phyloP scores from a whole-genome alignment of 2,888 invertebrate genomes.

The Azorinus chamasolen region DNA sequence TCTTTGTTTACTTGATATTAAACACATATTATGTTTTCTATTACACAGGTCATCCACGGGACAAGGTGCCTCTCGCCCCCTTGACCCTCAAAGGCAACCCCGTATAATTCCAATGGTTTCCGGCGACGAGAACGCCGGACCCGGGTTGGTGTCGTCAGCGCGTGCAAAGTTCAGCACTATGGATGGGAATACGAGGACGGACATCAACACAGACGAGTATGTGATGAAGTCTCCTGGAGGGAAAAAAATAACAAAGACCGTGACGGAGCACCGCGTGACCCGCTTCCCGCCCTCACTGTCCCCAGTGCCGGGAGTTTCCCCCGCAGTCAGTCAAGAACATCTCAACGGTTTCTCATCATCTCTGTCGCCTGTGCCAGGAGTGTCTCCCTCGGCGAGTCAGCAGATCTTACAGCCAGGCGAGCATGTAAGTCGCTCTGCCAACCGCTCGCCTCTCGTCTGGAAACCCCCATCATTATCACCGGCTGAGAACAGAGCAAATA shows the following conservation, averaged over 20 bases:
- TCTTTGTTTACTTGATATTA: background rate
- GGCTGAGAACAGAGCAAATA: conserved; percentile 1
- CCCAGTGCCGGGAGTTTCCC: background rate
- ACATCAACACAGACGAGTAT: conserved; percentile 52
- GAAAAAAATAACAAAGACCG: conserved; percentile 56
- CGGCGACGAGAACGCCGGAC: conserved; percentile 17
- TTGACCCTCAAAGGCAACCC: conserved; percentile 47
- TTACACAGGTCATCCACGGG: conserved; percentile 41
- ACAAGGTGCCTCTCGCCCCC: conserved; percentile 32
- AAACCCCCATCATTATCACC: conserved; percentile 36
- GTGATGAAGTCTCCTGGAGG: conserved; percentile 39
- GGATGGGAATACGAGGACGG: conserved; percentile 39
- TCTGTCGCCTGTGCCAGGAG: conserved; percentile 17
- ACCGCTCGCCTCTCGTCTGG: conserved; percentile 50
- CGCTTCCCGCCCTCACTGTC: conserved; percentile 1
- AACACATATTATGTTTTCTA: too few relatives aligned
- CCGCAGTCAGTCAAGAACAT: background rate
- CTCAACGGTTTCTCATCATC: background rate
- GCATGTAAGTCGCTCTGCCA: conserved; percentile 40
- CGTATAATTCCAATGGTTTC: conserved; percentile 43
- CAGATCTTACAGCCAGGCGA: conserved; percentile 32
- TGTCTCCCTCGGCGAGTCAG: conserved; percentile 60
- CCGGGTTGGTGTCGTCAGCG: conserved; percentile 45
- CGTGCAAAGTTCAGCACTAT: conserved; percentile 33
- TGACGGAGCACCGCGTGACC: conserved; percentile 52